Evolutionary conservation across 2,113 vertebrate genomes (phyloP).

Genomic region (Crotalus tigris): DNA sequence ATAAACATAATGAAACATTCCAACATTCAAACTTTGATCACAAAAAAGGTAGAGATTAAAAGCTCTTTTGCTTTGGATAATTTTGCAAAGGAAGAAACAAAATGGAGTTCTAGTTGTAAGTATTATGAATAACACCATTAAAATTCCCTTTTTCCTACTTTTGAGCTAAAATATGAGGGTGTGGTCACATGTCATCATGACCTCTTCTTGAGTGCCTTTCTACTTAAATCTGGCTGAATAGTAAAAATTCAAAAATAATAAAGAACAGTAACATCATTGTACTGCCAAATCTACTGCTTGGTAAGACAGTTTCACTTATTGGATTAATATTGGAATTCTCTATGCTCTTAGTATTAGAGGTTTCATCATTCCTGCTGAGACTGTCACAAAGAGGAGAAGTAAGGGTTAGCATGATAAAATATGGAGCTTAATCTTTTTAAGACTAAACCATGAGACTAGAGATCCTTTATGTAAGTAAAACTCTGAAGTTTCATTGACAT

Average conservation of each 20-base stretch:
- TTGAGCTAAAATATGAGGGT: background rate
- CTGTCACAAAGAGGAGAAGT: background rate
- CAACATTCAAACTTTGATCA: background rate
- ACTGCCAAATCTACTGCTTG: background rate
- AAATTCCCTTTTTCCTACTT: background rate
- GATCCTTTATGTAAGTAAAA: background rate
- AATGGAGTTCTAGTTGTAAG: background rate
- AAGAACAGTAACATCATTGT: background rate
- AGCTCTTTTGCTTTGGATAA: background rate
- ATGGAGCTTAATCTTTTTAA: background rate
- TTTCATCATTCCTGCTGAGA: background rate
- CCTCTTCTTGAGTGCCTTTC: background rate
- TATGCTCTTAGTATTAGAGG: background rate
- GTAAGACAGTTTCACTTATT: background rate
- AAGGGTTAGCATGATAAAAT: background rate
- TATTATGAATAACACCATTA: background rate
- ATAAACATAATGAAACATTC: background rate
- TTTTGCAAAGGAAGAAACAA: background rate
- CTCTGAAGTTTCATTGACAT: background rate
- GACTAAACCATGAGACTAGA: background rate
- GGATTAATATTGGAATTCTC: background rate
- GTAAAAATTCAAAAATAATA: background rate
- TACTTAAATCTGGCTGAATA: background rate
- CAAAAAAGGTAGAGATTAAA: background rate
- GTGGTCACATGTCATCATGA: background rate